Percentiles rank a stretch among this genome's conserved stretches.
Evolutionary conservation across 2,888 invertebrate genomes (phyloP).

Genomic region (Drosophila recens): DNA sequence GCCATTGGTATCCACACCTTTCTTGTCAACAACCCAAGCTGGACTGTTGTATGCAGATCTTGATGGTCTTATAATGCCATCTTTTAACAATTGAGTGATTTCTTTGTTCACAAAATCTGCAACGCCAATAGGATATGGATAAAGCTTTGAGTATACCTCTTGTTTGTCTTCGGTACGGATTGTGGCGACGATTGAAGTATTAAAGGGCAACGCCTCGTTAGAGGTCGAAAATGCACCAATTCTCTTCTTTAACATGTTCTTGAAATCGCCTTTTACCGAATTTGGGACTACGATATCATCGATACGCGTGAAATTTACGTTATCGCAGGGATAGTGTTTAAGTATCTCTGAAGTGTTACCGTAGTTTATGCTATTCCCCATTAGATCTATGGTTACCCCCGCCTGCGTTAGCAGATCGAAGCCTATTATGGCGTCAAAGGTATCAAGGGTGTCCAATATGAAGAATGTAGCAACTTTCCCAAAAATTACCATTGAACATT

Average conservation of each 20-base stretch:
- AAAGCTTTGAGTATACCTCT: neutral
- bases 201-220: slow-evolving; percentile 4
- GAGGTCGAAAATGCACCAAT: neutral
- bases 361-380: neutral
- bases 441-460: neutral
- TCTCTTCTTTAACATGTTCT: neutral
- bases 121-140: neutral
- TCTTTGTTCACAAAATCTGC: slow-evolving; percentile 11
- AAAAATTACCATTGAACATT: slow-evolving; percentile 7
- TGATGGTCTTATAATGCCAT: neutral
- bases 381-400: neutral
- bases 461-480: neutral
- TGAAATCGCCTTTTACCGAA: neutral
- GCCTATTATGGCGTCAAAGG: neutral
- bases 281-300: neutral
- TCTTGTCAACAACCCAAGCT: slow-evolving; percentile 10
- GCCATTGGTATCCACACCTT: neutral
- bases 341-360: neutral
- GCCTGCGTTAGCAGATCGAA: slow-evolving; percentile 3
- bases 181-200: neutral
- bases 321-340: neutral
- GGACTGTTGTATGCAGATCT: slow-evolving; percentile 7
- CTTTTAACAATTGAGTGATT: neutral
- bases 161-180: neutral
- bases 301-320: slow-evolving; percentile 2